A percentile compares a stretch with the other conserved stretches of the same genome.
phyloP scores from a whole-genome alignment of 2,113 vertebrate genomes.

The Helogale parvula region DNA sequence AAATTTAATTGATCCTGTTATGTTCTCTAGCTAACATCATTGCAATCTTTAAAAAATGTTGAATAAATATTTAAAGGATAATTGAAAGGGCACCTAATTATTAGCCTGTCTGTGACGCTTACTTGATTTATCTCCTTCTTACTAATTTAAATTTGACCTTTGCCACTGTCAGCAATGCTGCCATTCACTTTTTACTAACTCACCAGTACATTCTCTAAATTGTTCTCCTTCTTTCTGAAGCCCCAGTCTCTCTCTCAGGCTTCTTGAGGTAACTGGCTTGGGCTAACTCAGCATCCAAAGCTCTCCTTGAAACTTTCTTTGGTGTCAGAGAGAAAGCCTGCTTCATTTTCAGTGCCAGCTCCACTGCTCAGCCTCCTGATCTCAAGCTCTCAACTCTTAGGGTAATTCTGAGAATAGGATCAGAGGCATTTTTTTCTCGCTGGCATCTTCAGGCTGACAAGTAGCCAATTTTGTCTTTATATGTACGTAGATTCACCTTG shows the following conservation, averaged over 20 bases:
- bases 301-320: not conserved
- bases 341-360: not conserved
- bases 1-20: conserved; percentile 2
- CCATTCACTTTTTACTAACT: not conserved
- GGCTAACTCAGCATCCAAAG: not conserved
- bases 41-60: not conserved
- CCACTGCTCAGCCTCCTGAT: not conserved
- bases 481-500: not conserved
- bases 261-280: not conserved
- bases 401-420: not conserved
- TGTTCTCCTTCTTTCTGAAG: not conserved
- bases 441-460: not conserved
- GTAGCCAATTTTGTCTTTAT: not conserved
- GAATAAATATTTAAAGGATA: conserved; percentile 45
- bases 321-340: not conserved
- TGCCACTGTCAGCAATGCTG: not conserved
- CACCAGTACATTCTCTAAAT: not conserved
- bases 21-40: conserved; percentile 27
- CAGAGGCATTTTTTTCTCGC: not conserved
- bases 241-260: not conserved
- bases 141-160: not conserved
- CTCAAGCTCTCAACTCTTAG: not conserved
- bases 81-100: not conserved
- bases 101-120: not conserved
- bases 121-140: conserved; percentile 1